Base-by-base conservation (phyloP, 2,113 vertebrate genomes). In the Neolamprologus cancellatus region DNA sequence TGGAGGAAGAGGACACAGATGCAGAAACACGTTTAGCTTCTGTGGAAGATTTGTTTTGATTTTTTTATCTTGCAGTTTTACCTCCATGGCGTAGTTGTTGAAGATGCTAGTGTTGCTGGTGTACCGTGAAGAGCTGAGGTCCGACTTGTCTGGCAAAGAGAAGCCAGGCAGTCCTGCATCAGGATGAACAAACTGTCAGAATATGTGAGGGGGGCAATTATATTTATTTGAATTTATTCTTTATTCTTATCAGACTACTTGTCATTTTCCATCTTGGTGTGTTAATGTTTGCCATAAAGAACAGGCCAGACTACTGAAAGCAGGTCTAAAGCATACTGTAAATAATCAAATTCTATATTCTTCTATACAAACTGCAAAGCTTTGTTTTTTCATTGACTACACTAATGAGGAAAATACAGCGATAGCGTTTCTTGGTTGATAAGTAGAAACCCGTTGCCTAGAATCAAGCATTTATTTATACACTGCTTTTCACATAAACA, bases 81-180 rank as follows among this genome's bases (percentile, higher is more conserved):
- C 99, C 98, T 99, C 98, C 97, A 99, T 97, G 81, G 98, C 98
- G 3, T 97, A 99, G 95, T 98, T 98, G 94, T 97, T 98, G 93
- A 98, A 98, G 94, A 97, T 96, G 15, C 96, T 98, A 92, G 97
- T 96, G 87, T 96, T 97, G 93, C 98, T 99, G 7, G 96, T 97
- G 91, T 96, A 98, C 93, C 96, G 97, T 25, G 97, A 98, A 7
- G 97, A 97, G 32, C 97, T 89, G 78, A 97, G 85, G 87, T 95
- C 95, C 0, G 94, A 95, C 57, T 90, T 93, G 95, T 97, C 93
- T 93, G 95, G 87, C 95, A 96, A 84, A 96, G 96, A 94, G 96
- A 97, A 61, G 96, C 97, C 84, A 91, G 93, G 50, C 17, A 92
- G 91, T 30, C 94, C 96, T 97, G 91, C 8, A 81, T 81, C 79